These are phyloP conservation scores for Phenganax stokvisi DNA, from an alignment of 92 coral and sea anemone genomes.

Conservation along the genomic window DNA sequence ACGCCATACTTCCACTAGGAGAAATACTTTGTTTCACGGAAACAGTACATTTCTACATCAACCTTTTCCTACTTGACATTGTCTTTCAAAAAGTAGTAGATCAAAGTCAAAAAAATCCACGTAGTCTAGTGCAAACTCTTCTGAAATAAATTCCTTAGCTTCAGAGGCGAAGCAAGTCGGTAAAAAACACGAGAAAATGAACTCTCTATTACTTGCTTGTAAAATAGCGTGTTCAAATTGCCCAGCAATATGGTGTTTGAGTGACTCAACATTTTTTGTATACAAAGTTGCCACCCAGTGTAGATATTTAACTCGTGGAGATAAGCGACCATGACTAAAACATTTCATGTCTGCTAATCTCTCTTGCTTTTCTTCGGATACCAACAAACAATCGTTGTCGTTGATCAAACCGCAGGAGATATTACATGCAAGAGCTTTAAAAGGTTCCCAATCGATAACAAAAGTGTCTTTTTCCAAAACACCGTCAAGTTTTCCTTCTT, in stretches of 20 bases:
- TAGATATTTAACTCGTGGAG: slow-evolving; percentile 65
- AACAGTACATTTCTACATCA: neutral
- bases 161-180: slow-evolving; percentile 49
- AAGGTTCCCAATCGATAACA: slow-evolving; percentile 94
- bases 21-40: neutral
- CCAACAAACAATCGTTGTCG: slow-evolving; percentile 64
- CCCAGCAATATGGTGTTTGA: slow-evolving; percentile 66
- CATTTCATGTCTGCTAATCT: slow-evolving; percentile 57
- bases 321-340: slow-evolving; percentile 85
- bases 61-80: neutral
- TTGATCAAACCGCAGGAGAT: slow-evolving; percentile 59
- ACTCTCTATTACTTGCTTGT: slow-evolving; percentile 48
- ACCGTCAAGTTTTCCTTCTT: slow-evolving; percentile 36
- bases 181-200: slow-evolving; percentile 83
- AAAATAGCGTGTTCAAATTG: slow-evolving; percentile 63
- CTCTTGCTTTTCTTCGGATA: slow-evolving; percentile 53
- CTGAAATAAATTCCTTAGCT: slow-evolving; percentile 61
- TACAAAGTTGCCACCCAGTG: slow-evolving; percentile 94
- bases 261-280: slow-evolving; percentile 66
- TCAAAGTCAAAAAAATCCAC: slow-evolving; percentile 90
- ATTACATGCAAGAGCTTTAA: slow-evolving; percentile 67
- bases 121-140: slow-evolving; percentile 55
- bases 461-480: slow-evolving; percentile 69
- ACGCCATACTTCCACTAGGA: too few relatives aligned
- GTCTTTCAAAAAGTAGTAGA: slow-evolving; percentile 71